phyloP scores from a whole-genome alignment of 2,113 vertebrate species.

The Leucopsar rothschildi region DNA sequence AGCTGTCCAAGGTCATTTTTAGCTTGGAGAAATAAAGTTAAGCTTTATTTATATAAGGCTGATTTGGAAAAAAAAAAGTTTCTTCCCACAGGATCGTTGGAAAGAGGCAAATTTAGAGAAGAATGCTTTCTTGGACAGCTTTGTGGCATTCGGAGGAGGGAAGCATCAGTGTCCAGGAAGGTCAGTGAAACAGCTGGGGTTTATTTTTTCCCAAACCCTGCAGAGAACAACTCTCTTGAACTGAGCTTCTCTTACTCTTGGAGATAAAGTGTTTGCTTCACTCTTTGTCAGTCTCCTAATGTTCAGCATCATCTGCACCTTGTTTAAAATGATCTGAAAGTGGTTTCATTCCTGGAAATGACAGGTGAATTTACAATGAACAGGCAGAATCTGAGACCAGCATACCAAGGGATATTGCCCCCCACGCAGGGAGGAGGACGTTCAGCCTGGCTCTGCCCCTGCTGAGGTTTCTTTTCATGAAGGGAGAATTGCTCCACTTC shows the following conservation, averaged over 20 bases:
- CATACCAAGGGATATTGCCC: background rate
- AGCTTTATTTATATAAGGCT: conserved; percentile 76
- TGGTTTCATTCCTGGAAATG: background rate
- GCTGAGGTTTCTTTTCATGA: background rate
- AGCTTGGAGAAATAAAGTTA: conserved; percentile 72
- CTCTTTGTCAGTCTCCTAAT: background rate
- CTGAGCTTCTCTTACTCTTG: background rate
- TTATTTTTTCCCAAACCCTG: conserved; percentile 48
- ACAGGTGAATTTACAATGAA: background rate
- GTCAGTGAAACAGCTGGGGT: conserved; percentile 76
- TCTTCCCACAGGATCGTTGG: conserved; percentile 90
- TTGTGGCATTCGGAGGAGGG: conserved; percentile 83
- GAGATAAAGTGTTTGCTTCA: background rate
- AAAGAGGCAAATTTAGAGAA: conserved; percentile 86
- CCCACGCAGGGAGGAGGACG: background rate
- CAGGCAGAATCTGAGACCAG: background rate
- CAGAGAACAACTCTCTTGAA: background rate
- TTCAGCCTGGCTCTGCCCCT: background rate
- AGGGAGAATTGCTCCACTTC: background rate
- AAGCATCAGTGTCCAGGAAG: conserved; percentile 86
- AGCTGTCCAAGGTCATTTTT: conserved; percentile 73
- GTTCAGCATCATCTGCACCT: background rate
- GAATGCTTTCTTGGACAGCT: conserved; percentile 83
- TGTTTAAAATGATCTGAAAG: background rate
- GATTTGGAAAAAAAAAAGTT: conserved; percentile 71